A percentile compares a stretch with the other conserved stretches of the same genome.
phyloP scores from a whole-genome alignment of 2,113 vertebrate species.

The Megaceryle torquata region DNA sequence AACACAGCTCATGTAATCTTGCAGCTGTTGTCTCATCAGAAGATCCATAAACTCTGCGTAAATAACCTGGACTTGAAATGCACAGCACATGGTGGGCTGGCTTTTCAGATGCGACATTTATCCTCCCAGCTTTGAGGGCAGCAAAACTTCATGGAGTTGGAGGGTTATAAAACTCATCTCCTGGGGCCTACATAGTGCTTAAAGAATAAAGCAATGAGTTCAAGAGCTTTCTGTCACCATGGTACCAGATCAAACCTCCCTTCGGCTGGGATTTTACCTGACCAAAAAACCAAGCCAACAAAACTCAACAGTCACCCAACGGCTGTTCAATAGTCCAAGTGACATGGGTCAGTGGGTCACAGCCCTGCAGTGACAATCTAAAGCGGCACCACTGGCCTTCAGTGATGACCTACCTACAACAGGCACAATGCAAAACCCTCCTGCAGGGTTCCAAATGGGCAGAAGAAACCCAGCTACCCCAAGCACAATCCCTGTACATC shows the following conservation, averaged over 20 bases:
- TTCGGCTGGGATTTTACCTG: not conserved
- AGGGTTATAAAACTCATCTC: not conserved
- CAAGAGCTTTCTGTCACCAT: not conserved
- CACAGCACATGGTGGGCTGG: not conserved
- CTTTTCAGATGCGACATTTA: not conserved
- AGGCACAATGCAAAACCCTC: not conserved
- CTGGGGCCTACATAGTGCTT: not conserved
- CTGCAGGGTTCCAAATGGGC: not conserved
- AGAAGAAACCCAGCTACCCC: not conserved
- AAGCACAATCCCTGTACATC: accelerated
- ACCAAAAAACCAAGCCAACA: not conserved
- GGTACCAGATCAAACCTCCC: not conserved
- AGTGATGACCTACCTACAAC: not conserved
- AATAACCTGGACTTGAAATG: not conserved
- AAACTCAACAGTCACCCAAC: not conserved
- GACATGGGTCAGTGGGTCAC: not conserved
- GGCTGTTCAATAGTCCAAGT: not conserved
- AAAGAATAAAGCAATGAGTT: not conserved
- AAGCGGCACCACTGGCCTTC: not conserved
- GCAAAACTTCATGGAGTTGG: not conserved
- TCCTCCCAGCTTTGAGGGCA: not conserved
- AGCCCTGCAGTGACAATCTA: not conserved
- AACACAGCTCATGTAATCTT: not conserved
- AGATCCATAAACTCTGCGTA: not conserved
- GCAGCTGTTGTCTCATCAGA: not conserved